Base-by-base conservation (phyloP, 2,888 invertebrate species). In the Muschampia plurimacula region DNA sequence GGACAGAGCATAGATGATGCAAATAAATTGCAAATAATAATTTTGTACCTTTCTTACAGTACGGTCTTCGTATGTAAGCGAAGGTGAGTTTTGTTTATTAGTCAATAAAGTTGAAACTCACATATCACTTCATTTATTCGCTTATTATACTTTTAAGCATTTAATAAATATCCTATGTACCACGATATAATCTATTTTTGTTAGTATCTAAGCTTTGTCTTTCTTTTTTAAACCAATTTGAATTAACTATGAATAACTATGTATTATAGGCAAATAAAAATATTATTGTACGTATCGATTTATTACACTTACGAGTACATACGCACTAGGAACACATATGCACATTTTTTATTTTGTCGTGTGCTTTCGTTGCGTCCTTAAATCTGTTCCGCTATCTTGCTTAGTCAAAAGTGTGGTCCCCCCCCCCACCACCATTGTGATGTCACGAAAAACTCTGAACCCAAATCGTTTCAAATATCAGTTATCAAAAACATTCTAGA, bases 161-260 rank as follows among this genome's bases (percentile, higher is more conserved):
- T 44, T n/a, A 12, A 7, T 55, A 7, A 6, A 46, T 57, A 13
- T n/a, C 39, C 28, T 3, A 8, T 12, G 28, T 1, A 22, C 5
- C 12, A 57, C 8, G 55, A 8, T 32, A 44, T 28, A 28, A 28
- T 70, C 28, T 13, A 57, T 32, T 1, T 44, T 55, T 41, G 28
- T 64, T 57, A 32, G 44, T 65, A 68, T 80, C 84, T 81, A 79
- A 80, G 86, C 84, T 85, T 85, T 84, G 87, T 87, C 87, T 84
- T 84, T 83, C 85, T 84, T 83, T 79, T 77, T 79, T 78, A 39
- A 60, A 60, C 13, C 4, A 36, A 32, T n/a, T 60, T 39, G 8
- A 13, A 12, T 59, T 32, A 13, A 32, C 4, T n/a, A n/a, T n/a
- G n/a, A 36, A 60, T 39, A n/a, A n/a, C n/a, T 13, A 36, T 59